phyloP scores from a whole-genome alignment of 2,888 invertebrate genomes.

The Ophion ventricosus region DNA sequence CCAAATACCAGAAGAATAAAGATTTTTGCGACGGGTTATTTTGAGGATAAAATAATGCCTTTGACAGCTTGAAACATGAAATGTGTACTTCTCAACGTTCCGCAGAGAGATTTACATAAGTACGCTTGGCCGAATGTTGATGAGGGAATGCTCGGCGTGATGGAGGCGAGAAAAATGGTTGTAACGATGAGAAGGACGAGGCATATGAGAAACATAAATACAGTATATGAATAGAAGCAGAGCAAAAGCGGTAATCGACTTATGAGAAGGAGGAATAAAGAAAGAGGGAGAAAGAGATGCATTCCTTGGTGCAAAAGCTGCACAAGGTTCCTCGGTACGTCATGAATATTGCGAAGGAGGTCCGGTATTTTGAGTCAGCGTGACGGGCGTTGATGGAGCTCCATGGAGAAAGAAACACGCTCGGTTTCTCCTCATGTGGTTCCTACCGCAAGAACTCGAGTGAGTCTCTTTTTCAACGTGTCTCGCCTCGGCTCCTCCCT shows the following conservation, averaged over 20 bases:
- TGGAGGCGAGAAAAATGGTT: constrained; percentile 15
- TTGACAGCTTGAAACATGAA: neutral
- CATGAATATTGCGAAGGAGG: constrained; percentile 76
- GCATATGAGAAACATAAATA: constrained; percentile 8
- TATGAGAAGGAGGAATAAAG: constrained; percentile 25
- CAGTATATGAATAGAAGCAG: constrained; percentile 20
- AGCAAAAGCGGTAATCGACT: constrained; percentile 49
- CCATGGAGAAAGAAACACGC: constrained; percentile 67
- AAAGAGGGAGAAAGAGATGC: constrained; percentile 42
- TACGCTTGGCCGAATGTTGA: constrained; percentile 14
- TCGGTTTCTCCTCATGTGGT: constrained; percentile 76
- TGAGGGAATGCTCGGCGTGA: constrained; percentile 20
- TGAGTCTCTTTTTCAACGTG: constrained; percentile 70
- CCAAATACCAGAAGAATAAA: too few species aligned
- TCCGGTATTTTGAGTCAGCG: constrained; percentile 79
- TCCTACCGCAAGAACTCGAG: constrained; percentile 76
- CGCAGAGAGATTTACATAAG: constrained; percentile 1
- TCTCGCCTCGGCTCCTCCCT: constrained; percentile 51
- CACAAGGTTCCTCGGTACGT: constrained; percentile 60
- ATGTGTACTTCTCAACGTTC: neutral
- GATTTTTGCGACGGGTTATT: too few species aligned
- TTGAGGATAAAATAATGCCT: too few species aligned
- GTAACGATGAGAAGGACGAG: constrained; percentile 18
- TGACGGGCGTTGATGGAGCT: constrained; percentile 81
- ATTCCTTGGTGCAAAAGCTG: constrained; percentile 44